Conservation (phyloP, 2,797 vertebrate species). For the Scolopax bukidnonensis region DNA sequence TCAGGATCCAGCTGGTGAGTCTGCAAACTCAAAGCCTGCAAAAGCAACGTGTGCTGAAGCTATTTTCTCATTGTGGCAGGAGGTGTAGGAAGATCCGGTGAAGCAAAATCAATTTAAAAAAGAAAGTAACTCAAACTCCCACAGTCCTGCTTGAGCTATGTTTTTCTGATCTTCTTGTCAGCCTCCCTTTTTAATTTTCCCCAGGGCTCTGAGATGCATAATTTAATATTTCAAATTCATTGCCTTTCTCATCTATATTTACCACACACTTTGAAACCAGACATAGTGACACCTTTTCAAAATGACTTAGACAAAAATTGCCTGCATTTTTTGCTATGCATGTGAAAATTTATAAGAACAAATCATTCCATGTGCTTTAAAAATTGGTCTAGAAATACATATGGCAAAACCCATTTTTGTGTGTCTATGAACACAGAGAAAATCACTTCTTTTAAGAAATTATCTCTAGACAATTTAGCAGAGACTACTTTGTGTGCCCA, state of each 20-base stretch:
- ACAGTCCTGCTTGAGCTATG: not conserved
- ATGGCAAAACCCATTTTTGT: not conserved
- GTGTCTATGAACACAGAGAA: not conserved
- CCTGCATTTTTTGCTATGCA: not conserved
- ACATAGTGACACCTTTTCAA: not conserved
- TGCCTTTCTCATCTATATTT: not conserved
- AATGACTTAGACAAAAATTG: not conserved
- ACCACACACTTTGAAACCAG: slow-evolving; percentile 5
- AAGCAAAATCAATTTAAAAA: not conserved
- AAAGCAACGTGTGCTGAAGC: not conserved
- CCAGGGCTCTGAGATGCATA: not conserved
- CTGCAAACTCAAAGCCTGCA: not conserved
- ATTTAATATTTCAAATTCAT: slow-evolving; percentile 5
- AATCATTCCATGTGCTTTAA: not conserved
- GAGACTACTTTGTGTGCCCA: not conserved
- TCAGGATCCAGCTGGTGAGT: not conserved
- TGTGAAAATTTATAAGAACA: not conserved
- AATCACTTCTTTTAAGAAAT: not conserved
- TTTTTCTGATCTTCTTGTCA: slow-evolving; percentile 17
- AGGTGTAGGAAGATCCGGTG: not conserved
- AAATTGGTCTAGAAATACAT: not conserved
- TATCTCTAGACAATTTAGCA: not conserved
- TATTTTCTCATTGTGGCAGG: not conserved
- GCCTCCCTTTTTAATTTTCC: not conserved
- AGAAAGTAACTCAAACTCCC: not conserved